These are phyloP conservation scores for Tretioscincus oriximinensis DNA, from an alignment of 2,113 vertebrate genomes.

Conservation along the genomic window DNA sequence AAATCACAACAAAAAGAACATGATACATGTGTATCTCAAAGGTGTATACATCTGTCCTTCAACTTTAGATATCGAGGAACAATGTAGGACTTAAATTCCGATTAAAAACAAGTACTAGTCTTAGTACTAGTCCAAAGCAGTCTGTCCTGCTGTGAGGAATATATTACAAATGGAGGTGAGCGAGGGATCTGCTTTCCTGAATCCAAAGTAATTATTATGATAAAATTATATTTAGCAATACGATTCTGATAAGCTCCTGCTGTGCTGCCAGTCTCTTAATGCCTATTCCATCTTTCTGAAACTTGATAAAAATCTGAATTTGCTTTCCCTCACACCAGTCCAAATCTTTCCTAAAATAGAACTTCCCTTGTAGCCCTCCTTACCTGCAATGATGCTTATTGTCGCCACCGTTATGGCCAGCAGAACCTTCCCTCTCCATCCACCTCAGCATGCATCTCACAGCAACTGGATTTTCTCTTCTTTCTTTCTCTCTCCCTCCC, in stretches of 20 bases:
- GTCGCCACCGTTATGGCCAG: neutral
- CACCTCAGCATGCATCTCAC: constrained; percentile 30
- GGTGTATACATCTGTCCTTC: fast-evolving
- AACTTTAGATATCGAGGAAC: neutral
- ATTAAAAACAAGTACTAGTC: neutral
- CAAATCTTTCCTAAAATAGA: neutral
- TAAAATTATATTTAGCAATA: neutral
- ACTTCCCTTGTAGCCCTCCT: fast-evolving
- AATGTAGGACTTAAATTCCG: fast-evolving
- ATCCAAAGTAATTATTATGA: neutral
- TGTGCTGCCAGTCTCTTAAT: neutral
- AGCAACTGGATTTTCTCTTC: constrained; percentile 6
- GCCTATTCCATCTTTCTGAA: neutral
- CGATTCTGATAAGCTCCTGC: neutral
- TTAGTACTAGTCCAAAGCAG: neutral
- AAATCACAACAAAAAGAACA: neutral
- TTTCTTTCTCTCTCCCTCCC: constrained; percentile 24
- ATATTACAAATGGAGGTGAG: too few species aligned
- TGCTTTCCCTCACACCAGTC: neutral
- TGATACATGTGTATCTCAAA: fast-evolving
- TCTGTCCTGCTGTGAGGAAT: neutral
- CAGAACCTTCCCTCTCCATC: neutral
- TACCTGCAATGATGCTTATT: neutral
- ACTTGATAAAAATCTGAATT: neutral
- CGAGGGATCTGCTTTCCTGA: neutral